These are phyloP conservation scores for Ceratina australensis DNA, from an alignment of 1,140 invertebrate genomes.

Conservation along the genomic window DNA sequence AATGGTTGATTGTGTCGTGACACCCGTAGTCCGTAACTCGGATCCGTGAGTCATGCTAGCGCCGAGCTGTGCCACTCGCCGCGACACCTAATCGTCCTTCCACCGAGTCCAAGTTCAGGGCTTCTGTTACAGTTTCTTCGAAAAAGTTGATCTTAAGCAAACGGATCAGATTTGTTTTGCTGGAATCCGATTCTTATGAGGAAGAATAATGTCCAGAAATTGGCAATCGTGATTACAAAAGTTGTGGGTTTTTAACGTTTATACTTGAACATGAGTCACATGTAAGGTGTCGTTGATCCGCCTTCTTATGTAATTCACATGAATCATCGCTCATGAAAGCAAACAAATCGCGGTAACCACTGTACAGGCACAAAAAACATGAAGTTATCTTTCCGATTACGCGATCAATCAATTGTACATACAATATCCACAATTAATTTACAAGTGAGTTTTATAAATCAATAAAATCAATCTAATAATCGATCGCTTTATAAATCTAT, in stretches of 20 bases:
- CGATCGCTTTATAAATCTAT: too few species aligned
- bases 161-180: not conserved
- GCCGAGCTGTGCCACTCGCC: conserved; percentile 27
- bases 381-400: too few species aligned
- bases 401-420: too few species aligned
- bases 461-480: too few species aligned
- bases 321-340: not conserved
- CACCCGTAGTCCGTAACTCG: conserved; percentile 55
- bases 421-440: too few species aligned
- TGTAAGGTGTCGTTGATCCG: not conserved
- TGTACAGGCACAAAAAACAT: not conserved
- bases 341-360: not conserved
- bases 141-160: not conserved
- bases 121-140: conserved; percentile 3
- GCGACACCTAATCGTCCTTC: conserved; percentile 47
- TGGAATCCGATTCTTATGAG: too few species aligned
- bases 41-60: conserved; percentile 54
- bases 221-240: not conserved
- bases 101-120: conserved; percentile 56
- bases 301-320: not conserved
- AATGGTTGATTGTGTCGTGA: conserved; percentile 29
- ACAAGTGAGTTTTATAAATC: too few species aligned
- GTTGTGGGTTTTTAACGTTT: not conserved
- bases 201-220: not conserved
- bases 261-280: not conserved